Base-by-base conservation (phyloP, 2,888 invertebrate species). In the Tinea pellionella region DNA sequence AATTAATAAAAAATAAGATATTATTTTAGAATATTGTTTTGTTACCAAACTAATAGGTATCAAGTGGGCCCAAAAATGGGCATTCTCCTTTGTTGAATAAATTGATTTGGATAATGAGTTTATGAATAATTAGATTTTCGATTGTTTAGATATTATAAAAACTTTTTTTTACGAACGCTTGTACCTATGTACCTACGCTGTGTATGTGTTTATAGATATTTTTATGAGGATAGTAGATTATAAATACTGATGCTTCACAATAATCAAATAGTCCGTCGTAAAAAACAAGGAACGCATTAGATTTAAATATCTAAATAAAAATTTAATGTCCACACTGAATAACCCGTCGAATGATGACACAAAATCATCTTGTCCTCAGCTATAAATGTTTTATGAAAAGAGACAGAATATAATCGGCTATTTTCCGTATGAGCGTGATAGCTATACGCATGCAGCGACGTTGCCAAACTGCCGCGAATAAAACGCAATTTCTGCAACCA, bases 401-500 rank as follows among this genome's bases (percentile, higher is more conserved):
- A 32, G 57, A 57, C 32, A 57, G 19, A 53, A 32, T 15, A 57
- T 57, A 9, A 15, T 13, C 55, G n/a, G 57, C 30, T 57, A 55
- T 29, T 32, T 30, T 57, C 15, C 32, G 19, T 15, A 8, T 29
- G 57, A 57, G 32, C 19, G 57, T 19, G 57, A 57, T 57, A 57
- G 57, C 30, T 19, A 51, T 24, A 57, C n/a, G 32, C 57, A 2
- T 57, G 57, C 13, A 55, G 61, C 61, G 63, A 60, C 62, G 63
- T 63, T 62, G 63, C 63, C 62, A 63, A 63, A 61, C 42, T 59
- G 62, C 61, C 32, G 29, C 57, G 15, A 57, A 57, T 57, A 57
- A 55, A 19, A 57, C 57, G 57, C 57, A 57, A 32, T 57, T 57
- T 57, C 15, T 57, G 57, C 53, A 57, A 30, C 47, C 37, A 37